Evolutionary conservation across 2,797 vertebrate species (phyloP), one percentile per base, ranked within the genome.

Genomic region (Muscicapa comitata): DNA sequence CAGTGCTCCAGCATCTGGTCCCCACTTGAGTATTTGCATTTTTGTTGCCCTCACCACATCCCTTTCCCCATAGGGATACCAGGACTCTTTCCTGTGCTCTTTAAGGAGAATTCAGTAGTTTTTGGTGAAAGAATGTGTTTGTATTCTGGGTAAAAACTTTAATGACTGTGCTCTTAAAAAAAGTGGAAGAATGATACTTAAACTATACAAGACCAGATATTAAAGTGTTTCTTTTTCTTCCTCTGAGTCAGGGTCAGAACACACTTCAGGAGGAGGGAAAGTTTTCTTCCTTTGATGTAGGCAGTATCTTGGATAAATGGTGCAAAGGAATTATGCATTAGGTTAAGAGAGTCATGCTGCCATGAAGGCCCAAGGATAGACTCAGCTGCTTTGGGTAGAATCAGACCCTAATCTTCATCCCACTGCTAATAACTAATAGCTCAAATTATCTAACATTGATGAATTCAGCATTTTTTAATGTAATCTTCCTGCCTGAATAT

Each of bases 201-300:
- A n/a, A 16, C n/a, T 63, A 31, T 10, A 1, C 1, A 14, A 45
- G 25, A 31, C 13, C 21, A 2, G 3, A 1, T 45, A n/a, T 18
- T 35, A 9, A 57, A 62, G 43, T 42, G 21, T 57, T 73, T 58
- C 23, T 57, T 80, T 51, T 77, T 3, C 17, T 71, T 38, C 24
- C 23, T 76, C 40, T 63, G n/a, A 50, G 23, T 68, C 19, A 20
- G 38, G n/a, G 21, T 58, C 63, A 55, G 51, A 62, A n/a, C 35
- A n/a, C 8, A 6, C 26, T 40, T 82, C 33, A 62, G 63, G 58
- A 85, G 26, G 33, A 92, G 25, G 28, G 37, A 33, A 59, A 12
- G 11, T 9, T 79, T 66, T 37, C 31, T 70, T 50, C 9, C 4
- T 89, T 53, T 38, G 35, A 23, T 25, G 6, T 8, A 31, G 53